Evolutionary conservation across 2,113 vertebrate genomes (phyloP).

Genomic region (Lucifuga dentata): DNA sequence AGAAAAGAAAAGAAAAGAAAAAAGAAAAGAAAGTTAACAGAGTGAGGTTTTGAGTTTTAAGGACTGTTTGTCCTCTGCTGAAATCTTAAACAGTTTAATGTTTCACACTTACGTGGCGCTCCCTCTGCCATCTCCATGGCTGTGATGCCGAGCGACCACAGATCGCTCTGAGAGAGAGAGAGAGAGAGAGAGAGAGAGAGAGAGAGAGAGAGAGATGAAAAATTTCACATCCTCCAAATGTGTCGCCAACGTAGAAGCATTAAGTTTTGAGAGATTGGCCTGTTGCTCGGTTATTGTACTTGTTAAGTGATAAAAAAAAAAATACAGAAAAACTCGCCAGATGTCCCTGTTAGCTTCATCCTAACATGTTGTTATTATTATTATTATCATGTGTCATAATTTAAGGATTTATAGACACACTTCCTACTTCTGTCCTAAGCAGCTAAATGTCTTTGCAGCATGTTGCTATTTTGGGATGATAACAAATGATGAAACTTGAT

Average conservation of each 20-base stretch:
- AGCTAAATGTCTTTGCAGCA: too few species aligned
- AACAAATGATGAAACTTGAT: too few species aligned
- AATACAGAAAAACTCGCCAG: slow-evolving; percentile 25
- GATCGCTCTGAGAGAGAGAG: slow-evolving; percentile 98
- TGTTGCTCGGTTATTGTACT: slow-evolving; percentile 43
- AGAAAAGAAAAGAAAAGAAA: too few species aligned
- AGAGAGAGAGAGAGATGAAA: slow-evolving; percentile 54
- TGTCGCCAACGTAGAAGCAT: slow-evolving; percentile 39
- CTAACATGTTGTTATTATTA: too few species aligned
- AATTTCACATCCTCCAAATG: slow-evolving; percentile 40
- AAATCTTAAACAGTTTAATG: neutral
- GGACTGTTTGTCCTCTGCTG: slow-evolving; percentile 15
- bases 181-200: slow-evolving; percentile 63
- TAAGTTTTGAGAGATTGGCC: neutral
- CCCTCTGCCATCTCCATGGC: too few species aligned
- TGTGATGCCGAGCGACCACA: slow-evolving; percentile 98
- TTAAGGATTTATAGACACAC: too few species aligned
- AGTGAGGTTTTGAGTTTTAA: neutral
- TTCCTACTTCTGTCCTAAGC: too few species aligned
- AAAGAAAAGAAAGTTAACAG: neutral
- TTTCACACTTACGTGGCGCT: slow-evolving; percentile 92
- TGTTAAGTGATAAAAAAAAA: slow-evolving; percentile 54
- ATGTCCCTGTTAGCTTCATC: too few species aligned
- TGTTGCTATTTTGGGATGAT: too few species aligned
- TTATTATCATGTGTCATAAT: too few species aligned